Evolutionary conservation across 2,797 vertebrate species (phyloP).

Genomic region (Sebastes taczanowskii): DNA sequence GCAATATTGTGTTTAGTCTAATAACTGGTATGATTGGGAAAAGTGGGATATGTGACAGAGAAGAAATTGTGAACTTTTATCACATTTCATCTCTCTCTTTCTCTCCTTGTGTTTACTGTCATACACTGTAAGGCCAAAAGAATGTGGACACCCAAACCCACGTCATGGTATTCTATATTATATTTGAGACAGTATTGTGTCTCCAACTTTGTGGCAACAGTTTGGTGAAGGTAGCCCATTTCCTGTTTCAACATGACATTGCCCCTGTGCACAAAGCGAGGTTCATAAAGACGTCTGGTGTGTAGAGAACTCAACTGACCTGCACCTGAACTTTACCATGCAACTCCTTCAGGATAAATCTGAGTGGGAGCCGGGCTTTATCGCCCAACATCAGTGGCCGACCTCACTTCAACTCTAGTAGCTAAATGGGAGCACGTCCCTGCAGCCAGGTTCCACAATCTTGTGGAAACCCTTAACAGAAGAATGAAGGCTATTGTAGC

Average conservation of each 20-base stretch:
- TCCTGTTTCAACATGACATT: not conserved
- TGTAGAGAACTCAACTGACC: not conserved
- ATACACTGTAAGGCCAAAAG: not conserved
- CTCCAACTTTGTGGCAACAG: not conserved
- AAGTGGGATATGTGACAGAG: not conserved
- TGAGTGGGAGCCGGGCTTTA: not conserved
- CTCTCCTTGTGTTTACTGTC: not conserved
- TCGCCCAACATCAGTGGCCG: not conserved
- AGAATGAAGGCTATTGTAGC: not conserved
- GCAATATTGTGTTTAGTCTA: not conserved
- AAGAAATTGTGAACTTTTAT: not conserved
- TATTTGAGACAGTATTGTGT: too few species aligned
- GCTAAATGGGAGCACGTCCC: not conserved
- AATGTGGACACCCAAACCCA: not conserved
- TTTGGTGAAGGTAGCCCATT: not conserved
- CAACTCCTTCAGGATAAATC: not conserved
- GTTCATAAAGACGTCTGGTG: not conserved
- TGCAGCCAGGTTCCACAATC: not conserved
- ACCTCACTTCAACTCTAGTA: not conserved
- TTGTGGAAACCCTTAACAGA: not conserved
- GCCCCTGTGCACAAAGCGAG: not conserved
- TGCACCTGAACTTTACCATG: not conserved
- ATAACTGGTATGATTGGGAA: not conserved
- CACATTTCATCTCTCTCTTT: not conserved
- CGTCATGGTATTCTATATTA: not conserved